Evolutionary conservation across 2,888 invertebrate species (phyloP).

Genomic region (Lypha dubia): DNA sequence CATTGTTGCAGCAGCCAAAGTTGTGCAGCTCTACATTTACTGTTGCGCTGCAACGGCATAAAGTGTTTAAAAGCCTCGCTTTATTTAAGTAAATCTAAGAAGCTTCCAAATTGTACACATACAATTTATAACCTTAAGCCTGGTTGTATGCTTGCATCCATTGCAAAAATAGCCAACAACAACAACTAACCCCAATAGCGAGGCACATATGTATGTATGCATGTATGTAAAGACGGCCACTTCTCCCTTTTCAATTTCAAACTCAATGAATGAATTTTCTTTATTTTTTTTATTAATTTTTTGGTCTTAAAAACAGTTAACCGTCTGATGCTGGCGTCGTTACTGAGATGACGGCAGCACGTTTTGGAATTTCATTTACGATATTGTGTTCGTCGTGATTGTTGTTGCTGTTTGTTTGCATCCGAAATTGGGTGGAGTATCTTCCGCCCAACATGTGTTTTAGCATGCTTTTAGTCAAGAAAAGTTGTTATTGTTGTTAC

Average conservation of each 20-base stretch:
- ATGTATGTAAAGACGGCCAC: slow-evolving; percentile 42
- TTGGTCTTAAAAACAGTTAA: slow-evolving; percentile 62
- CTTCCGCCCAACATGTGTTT: slow-evolving; percentile 73
- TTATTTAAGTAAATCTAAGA: slow-evolving; percentile 44
- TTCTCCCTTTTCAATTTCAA: slow-evolving; percentile 62
- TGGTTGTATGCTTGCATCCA: slow-evolving; percentile 16
- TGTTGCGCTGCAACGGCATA: not conserved
- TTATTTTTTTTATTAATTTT: slow-evolving; percentile 16
- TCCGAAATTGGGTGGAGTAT: slow-evolving; percentile 82
- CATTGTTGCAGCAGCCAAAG: slow-evolving; percentile 44
- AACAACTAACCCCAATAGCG: slow-evolving; percentile 21
- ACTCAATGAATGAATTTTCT: slow-evolving; percentile 78
- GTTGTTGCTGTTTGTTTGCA: slow-evolving; percentile 74
- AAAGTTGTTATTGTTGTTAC: slow-evolving; percentile 43
- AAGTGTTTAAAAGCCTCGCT: slow-evolving; percentile 31
- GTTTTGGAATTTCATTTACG: slow-evolving; percentile 77
- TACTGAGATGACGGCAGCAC: slow-evolving; percentile 34
- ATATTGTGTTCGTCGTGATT: slow-evolving; percentile 49
- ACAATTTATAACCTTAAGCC: slow-evolving; percentile 56
- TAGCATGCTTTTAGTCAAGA: slow-evolving; percentile 67
- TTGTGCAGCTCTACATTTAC: not conserved
- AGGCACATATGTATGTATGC: slow-evolving; percentile 14
- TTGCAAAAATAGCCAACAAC: slow-evolving; percentile 34
- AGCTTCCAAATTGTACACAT: slow-evolving; percentile 54
- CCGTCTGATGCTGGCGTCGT: slow-evolving; percentile 44